Base-by-base conservation (phyloP, 2,113 vertebrate species). In the Ctenomys sociabilis region DNA sequence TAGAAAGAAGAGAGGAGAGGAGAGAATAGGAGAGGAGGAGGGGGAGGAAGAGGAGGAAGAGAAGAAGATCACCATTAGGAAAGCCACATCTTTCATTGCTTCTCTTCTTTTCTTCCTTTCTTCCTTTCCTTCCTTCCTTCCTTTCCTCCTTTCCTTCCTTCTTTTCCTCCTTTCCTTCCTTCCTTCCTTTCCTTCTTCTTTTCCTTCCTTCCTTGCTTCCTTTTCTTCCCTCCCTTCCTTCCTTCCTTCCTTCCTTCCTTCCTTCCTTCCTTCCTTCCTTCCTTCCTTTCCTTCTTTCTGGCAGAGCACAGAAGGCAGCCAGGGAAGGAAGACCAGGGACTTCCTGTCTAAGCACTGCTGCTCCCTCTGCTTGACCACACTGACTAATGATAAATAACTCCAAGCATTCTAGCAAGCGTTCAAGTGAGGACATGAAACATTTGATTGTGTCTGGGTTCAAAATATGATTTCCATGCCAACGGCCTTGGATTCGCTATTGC, bases 401-500 rank as follows among this genome's bases (percentile, higher is more conserved):
- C 61, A 70, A 87, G 66, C 78, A 43, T 89, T 95, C 66, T 78
- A 91, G 80, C 78, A 78, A 95, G 95, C 73, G 81, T 93, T 94
- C 70, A 84, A 90, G 43, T 80, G 32, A 87, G 40, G 93, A 75
- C 82, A 68, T 77, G 87, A 85, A 92, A 26, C 2, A 0, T 91
- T 96, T 95, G 77, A 94, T 93, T 97, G 94, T 92, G 96, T 96
- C 96, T 97, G 87, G 95, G 93, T 96, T 94, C 96, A 95, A 95
- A 97, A 95, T 95, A 92, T 30, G 78, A 28, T 97, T 96, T 96
- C 84, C 92, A 93, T 40, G 72, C 95, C 97, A 95, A 94, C 98
- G 97, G 81, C 86, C 97, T 98, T 98, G 97, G 91, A 97, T 98
- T 97, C 97, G 97, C 94, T 96, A n/a, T 83, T 95, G 85, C 93